Base-by-base conservation (phyloP, 2,113 vertebrate genomes). In the Tapirus terrestris region DNA sequence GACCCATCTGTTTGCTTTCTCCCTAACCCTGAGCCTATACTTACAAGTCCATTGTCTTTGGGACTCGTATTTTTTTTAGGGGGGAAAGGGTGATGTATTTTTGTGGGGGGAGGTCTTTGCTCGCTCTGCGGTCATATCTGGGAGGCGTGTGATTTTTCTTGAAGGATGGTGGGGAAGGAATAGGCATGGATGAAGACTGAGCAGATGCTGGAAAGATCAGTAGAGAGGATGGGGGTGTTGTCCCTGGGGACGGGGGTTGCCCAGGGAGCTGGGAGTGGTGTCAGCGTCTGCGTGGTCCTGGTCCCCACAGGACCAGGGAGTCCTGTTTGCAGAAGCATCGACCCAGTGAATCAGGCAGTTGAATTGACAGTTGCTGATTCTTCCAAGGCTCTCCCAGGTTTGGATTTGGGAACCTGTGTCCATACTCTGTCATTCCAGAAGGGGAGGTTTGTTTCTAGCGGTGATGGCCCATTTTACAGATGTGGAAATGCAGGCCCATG, bases 291-390 rank as follows among this genome's bases (percentile, higher is more conserved):
- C 29, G 36, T 2, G 2, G 73, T 63, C n/a, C 1, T 84, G 56
- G 83, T 61, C 85, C 79, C 61, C 11, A 6, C 33, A 96, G 73
- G 43, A 25, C 51, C 36, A 23, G 17, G n/a, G 21, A 29, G n/a
- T 43, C 18, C 51, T 60, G 75, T 45, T 73, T 29, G 16, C 43
- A 65, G 65, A 68, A 39, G 60, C 33, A 3, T 17, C 14, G 21
- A 2, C 33, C 6, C 0, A 1, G 5, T 33, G 58, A 43, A 13
- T 60, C 29, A 16, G 43, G 14, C 14, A 2, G 25, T 76, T 43
- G 84, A 23, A 23, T 16, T 16, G 53, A 68, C 2, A 5, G 75
- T 2, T 2, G 12, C 70, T 36, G 8, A 43, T n/a, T 18, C 18
- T 65, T 72, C 27, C 12, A 10, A 33, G n/a, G 25, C 31, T 58